phyloP scores from a whole-genome alignment of 2,113 vertebrate species.

The Pycnonotus jocosus region DNA sequence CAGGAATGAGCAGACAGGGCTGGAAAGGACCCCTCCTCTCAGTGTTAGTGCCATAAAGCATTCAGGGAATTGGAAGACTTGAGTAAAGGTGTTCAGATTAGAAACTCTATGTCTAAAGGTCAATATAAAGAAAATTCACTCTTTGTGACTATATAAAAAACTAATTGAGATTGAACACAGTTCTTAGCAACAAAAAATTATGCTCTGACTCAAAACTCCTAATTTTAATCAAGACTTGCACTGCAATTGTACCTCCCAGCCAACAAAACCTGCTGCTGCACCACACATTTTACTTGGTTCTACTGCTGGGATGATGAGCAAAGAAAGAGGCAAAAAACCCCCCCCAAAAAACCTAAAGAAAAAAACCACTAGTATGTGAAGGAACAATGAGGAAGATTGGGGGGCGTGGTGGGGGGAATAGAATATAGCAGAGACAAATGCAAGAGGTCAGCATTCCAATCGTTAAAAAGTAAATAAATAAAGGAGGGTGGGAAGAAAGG shows the following conservation, averaged over 20 bases:
- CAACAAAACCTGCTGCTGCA: neutral
- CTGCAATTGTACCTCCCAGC: neutral
- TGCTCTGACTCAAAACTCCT: neutral
- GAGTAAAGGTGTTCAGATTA: neutral
- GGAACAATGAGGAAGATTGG: neutral
- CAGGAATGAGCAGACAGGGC: neutral
- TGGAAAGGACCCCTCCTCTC: neutral
- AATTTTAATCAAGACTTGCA: neutral
- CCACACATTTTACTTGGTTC: neutral
- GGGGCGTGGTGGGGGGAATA: accelerated
- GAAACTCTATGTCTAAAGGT: neutral
- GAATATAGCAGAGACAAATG: neutral
- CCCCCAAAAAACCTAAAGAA: neutral
- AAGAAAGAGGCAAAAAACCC: neutral
- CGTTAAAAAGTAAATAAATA: neutral
- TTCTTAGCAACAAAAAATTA: neutral
- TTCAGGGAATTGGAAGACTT: neutral
- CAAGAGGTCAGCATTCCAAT: neutral
- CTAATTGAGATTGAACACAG: neutral
- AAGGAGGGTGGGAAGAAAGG: too few species aligned
- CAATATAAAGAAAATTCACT: accelerated
- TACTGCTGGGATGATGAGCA: neutral
- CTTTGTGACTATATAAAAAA: neutral
- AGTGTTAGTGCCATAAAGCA: neutral
- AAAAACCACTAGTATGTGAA: neutral